Conservation (phyloP, 2,797 vertebrate species). For the Pelobates cultripes region DNA sequence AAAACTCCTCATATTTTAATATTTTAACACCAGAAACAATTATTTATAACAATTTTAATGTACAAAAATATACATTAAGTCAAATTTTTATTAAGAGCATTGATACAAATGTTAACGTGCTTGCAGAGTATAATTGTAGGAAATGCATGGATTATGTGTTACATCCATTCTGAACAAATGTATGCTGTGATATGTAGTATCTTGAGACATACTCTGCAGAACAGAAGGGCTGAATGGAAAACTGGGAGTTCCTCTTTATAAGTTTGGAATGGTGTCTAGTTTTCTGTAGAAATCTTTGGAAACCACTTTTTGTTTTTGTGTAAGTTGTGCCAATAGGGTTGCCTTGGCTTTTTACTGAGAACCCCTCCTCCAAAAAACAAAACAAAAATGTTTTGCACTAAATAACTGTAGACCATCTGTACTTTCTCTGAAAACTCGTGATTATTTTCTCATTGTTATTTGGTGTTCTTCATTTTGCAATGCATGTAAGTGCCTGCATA, state of each 20-base stretch:
- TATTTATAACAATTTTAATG: not conserved
- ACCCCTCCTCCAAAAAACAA: not conserved
- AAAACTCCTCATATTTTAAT: not conserved
- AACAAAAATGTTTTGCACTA: conserved; percentile 10
- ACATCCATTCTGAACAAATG: conserved; percentile 29
- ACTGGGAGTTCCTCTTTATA: conserved; percentile 51
- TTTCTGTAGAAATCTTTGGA: conserved; percentile 38
- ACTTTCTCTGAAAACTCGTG: conserved; percentile 17
- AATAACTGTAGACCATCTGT: conserved; percentile 41
- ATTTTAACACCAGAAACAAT: not conserved
- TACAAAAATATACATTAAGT: not conserved
- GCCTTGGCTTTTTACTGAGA: conserved; percentile 17
- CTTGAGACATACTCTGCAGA: conserved; percentile 39
- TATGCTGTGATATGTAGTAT: conserved; percentile 34
- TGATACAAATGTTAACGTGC: not conserved
- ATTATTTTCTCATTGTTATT: conserved; percentile 28
- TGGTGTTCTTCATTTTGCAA: conserved; percentile 37
- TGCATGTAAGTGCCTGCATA: not conserved
- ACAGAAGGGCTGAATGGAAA: conserved; percentile 39
- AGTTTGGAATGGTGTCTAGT: conserved; percentile 41
- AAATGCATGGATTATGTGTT: conserved; percentile 29
- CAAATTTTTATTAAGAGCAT: not conserved
- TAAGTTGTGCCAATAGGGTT: conserved; percentile 43
- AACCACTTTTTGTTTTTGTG: conserved; percentile 26
- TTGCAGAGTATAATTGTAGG: not conserved